Evolutionary conservation across 2,797 vertebrate genomes (phyloP), one percentile per base, ranked within the genome.

Genomic region (Sebastes nivosus): DNA sequence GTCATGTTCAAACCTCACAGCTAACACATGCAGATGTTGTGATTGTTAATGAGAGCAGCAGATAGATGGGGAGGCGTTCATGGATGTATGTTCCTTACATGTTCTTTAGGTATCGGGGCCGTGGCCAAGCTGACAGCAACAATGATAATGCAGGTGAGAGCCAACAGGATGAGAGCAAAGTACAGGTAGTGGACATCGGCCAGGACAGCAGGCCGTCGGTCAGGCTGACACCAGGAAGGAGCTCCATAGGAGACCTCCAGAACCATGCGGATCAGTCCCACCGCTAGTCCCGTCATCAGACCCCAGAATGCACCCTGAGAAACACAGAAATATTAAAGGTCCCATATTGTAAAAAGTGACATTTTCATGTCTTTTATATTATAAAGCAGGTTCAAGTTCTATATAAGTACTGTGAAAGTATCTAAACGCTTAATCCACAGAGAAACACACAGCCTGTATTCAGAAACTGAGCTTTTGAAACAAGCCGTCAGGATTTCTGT

Each of bases 271-370:
- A 95, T 64, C 1, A 95, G 55, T 6, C 98, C 98, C 8, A 96
- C 87, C 6, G 73, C 91, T 20, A 99, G 94, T 9, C 98, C 98
- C 7, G 72, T 74, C 90, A 98, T 90, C 70, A 99, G 96, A 81
- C 97, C 97, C 98, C 98, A 98, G 92, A 99, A 99, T 22, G 98
- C 98, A 72, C 98, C 98, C 98, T 99, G 84, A 52, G 7, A 84
- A 22, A 83, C 61, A 32, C 29, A 30, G 30, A 32, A 32, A 32
- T 32, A 32, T 32, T 32, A 32, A 32, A 32, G 30, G 30, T 32
- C 8, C 30, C 30, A 32, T 32, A 32, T 32, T 30, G 30, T 30
- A 30, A 30, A 30, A 30, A 30, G 30, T 30, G 30, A 30, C 30
- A 30, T 30, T 30, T 30, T 30, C 30, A 30, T 30, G 30, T 30